Conservation (phyloP, 2,888 invertebrate genomes). For the Drosophila macrospina region DNA sequence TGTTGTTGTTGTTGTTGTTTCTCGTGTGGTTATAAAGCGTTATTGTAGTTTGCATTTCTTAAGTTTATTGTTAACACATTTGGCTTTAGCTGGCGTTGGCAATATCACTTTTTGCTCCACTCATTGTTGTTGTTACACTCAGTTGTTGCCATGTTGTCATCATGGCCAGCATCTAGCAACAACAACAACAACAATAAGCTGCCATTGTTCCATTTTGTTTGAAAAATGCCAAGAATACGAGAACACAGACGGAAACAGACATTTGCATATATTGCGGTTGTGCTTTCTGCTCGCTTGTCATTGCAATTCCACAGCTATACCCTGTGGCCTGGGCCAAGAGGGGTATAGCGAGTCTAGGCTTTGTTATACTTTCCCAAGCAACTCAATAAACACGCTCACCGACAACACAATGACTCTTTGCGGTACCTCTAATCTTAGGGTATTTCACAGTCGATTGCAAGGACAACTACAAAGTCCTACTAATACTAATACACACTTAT, state of each 20-base stretch:
- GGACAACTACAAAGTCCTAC: too few relatives aligned
- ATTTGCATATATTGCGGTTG: slow-evolving; percentile 70
- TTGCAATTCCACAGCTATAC: slow-evolving; percentile 38
- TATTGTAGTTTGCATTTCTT: slow-evolving; percentile 43
- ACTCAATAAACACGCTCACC: too few relatives aligned
- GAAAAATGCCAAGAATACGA: slow-evolving; percentile 53
- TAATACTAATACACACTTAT: neutral
- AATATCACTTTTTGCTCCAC: slow-evolving; percentile 20
- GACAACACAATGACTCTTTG: too few relatives aligned
- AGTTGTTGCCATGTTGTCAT: slow-evolving; percentile 20
- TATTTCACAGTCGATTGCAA: slow-evolving; percentile 1
- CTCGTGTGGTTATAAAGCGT: slow-evolving; percentile 9
- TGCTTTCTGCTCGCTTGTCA: slow-evolving; percentile 45
- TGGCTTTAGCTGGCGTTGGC: slow-evolving; percentile 38
- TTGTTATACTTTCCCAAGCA: too few relatives aligned
- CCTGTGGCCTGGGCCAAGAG: neutral
- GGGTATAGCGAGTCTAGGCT: neutral
- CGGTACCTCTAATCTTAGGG: slow-evolving; percentile 17
- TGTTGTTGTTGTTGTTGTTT: slow-evolving; percentile 3
- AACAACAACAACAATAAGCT: slow-evolving; percentile 16
- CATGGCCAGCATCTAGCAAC: slow-evolving; percentile 24
- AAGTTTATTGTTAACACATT: slow-evolving; percentile 64
- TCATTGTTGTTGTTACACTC: slow-evolving; percentile 14
- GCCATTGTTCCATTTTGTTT: slow-evolving; percentile 60
- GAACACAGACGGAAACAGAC: slow-evolving; percentile 58